Base-by-base conservation (phyloP, 2,797 vertebrate genomes). In the Aulostomus chinensis region DNA sequence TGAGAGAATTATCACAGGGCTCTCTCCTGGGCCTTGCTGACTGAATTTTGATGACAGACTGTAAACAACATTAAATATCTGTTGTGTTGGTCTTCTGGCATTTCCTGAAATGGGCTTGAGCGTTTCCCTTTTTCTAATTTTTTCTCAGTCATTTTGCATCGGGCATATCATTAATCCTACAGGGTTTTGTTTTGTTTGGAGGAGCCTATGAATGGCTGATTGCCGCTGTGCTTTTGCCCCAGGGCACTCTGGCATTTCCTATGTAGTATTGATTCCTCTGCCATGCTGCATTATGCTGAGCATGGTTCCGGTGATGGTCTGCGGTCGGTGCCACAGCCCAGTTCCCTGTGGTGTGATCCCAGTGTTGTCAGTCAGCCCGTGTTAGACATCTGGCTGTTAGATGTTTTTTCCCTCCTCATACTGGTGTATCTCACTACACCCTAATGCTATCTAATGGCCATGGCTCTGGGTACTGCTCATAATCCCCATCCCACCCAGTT, bases 1-100 rank as follows among this genome's bases (percentile, higher is more conserved):
- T 88, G 78, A 86, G 76, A 84, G 84, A 86, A 80, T 87, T 86
- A 88, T 78, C 86, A 79, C 76, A 89, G 78, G 76, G 29, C 77
- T 56, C 72, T 86, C 84, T 78, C 67, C 65, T 78, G 63, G 60
- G 76, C 62, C 60, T 74, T 69, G 28, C 78, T 63, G 56, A 72
- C 62, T 58, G 71, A 82, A 88, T 85, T 85, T 89, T 81, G 84
- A 81, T 92, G 76, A 83, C 80, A 12, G 34, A 74, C 46, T 29
- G 4, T 90, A 89, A 90, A 88, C 84, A 86, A 0, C 40, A 50
- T 36, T 42, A 29, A 26, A 26, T 29, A 35, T 42, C 41, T 21
- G 3, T 17, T 37, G 14, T 58, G 17, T 60, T 49, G 43, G 35
- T 59, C 28, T 2, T 53, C 20, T 39, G 16, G 22, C 12, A 20